Base-by-base conservation (phyloP, 2,113 vertebrate genomes). In the Channa argus region DNA sequence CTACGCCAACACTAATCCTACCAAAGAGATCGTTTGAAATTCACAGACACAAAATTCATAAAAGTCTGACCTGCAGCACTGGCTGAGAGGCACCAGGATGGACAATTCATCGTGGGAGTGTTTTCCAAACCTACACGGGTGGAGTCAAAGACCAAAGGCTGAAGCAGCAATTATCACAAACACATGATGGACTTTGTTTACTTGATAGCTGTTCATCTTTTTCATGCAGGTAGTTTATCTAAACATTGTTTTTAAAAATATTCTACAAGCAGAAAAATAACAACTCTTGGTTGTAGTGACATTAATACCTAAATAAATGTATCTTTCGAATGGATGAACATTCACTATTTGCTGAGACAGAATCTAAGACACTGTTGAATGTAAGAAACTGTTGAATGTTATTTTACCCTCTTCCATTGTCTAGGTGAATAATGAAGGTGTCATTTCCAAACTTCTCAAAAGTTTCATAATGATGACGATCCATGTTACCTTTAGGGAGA, bases 391-490 rank as follows among this genome's bases (percentile, higher is more conserved):
- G 59, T 1, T 47, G 5, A 47, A 34, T 39, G 71, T 80, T 33
- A 24, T 41, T 82, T 89, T 93, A 99, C 98, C 97, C 98, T 93
- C 98, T 94, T 87, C 98, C 98, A 0, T 99, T 99, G 90, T 99
- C 98, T 58, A 99, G 91, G 83, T 99, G 98, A 91, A 99, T 98
- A 72, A 99, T 97, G 82, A 99, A 99, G 0, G 98, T 98, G 70
- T 98, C 95, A 0, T 99, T 99, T 68, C 98, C 98, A 82, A 99
- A 99, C 92, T 98, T 99, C 92, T 99, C 98, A 63, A 99, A 99
- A 1, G 98, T 99, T 87, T 99, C 98, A 0, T 99, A 99, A 90
- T 99, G 98, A 79, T 99, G 98, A n/a, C 98, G 96, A 87, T 99
- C 97, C 98, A 99, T 99, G 85, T 99, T 99, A 44, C 98, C 98